Evolutionary conservation across 2,797 vertebrate genomes (phyloP).

Genomic region (Gallinago solitaria): DNA sequence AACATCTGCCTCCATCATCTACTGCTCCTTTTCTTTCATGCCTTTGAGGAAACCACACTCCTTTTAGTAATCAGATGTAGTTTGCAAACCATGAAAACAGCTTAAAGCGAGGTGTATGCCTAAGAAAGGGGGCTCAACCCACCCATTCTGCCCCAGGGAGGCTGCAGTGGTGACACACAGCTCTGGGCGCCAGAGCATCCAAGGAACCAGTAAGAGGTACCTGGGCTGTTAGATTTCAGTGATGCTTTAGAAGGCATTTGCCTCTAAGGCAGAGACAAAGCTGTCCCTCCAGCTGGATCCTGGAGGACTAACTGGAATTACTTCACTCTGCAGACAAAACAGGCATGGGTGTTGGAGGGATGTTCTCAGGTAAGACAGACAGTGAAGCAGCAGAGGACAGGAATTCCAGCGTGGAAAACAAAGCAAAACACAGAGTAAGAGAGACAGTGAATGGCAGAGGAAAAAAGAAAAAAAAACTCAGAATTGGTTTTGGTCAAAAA

Average conservation of each 20-base stretch:
- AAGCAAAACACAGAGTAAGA: neutral
- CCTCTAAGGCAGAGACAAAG: neutral
- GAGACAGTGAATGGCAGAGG: neutral
- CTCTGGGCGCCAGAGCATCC: neutral
- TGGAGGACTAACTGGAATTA: neutral
- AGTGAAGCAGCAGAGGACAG: neutral
- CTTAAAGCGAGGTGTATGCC: accelerated
- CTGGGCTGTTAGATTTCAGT: neutral
- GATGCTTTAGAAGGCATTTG: neutral
- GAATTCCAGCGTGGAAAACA: neutral
- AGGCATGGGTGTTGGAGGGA: neutral
- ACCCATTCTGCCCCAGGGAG: neutral
- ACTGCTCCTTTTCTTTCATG: neutral
- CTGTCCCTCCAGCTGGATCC: neutral
- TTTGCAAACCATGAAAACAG: neutral
- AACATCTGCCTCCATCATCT: neutral
- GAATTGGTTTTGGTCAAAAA: neutral
- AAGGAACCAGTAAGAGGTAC: accelerated
- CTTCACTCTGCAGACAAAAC: neutral
- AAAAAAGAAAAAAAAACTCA: neutral
- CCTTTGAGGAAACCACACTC: neutral
- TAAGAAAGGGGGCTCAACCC: neutral
- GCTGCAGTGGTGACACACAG: neutral
- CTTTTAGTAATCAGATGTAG: neutral
- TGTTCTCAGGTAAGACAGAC: neutral